phyloP scores from a whole-genome alignment of 2,888 invertebrate species.

The Laothoe populi region DNA sequence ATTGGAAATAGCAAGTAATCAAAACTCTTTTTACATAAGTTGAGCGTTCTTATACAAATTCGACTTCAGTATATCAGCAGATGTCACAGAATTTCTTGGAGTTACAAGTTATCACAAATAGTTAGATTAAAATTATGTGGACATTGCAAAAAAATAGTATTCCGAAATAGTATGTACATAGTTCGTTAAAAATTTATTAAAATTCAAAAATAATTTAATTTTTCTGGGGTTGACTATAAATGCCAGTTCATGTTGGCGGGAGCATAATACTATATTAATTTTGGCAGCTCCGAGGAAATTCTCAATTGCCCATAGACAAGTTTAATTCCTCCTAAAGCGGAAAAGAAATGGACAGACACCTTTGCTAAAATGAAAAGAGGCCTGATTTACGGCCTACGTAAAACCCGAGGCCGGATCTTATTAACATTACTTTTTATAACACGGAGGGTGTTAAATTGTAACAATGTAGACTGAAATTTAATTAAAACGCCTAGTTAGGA shows the following conservation, averaged over 20 bases:
- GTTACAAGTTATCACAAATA: no score
- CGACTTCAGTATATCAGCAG: no score
- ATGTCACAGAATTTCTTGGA: no score
- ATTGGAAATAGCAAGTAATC: no score
- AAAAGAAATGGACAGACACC: conserved; percentile 79
- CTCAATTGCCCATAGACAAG: conserved; percentile 71
- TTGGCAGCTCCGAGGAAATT: conserved; percentile 51
- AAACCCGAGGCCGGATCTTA: conserved; percentile 75
- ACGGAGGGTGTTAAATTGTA: conserved; percentile 75
- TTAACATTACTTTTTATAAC: conserved; percentile 84
- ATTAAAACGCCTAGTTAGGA: conserved; percentile 76
- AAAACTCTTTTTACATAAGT: no score
- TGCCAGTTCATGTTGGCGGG: background rate
- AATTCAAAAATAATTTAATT: background rate
- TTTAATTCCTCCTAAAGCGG: conserved; percentile 70
- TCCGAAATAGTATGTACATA: no score
- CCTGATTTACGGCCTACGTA: conserved; percentile 78
- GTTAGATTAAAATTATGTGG: no score
- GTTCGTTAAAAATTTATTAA: background rate
- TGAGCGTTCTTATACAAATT: no score
- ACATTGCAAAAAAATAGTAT: no score
- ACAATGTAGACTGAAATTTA: conserved; percentile 79
- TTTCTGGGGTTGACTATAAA: background rate
- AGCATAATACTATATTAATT: conserved; percentile 55
- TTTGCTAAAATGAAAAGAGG: conserved; percentile 77